A percentile compares a stretch with the other conserved stretches of the same genome.
Conservation (phyloP, 1,140 invertebrate genomes). For the Trichonephila clavipes region DNA sequence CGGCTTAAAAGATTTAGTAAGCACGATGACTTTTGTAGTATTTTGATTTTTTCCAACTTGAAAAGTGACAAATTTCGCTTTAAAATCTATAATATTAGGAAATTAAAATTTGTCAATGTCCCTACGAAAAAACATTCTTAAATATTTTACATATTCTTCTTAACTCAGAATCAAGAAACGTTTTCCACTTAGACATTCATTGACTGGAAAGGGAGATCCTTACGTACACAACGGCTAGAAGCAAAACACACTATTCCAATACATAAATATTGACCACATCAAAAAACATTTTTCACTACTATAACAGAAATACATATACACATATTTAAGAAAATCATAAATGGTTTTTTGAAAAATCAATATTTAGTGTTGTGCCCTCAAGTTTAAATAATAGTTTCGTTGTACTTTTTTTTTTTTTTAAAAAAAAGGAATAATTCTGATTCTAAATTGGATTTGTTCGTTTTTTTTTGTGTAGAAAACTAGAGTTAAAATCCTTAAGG, state of each 20-base stretch:
- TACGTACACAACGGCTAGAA: background rate
- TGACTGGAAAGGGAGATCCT: too few relatives aligned
- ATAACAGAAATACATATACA: background rate
- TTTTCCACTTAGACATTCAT: too few relatives aligned
- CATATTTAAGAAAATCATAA: background rate
- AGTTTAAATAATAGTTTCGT: constrained; percentile 21
- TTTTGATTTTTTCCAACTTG: too few relatives aligned
- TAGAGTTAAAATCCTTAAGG: background rate
- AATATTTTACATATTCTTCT: too few relatives aligned
- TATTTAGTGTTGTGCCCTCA: constrained; percentile 31
- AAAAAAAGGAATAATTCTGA: background rate
- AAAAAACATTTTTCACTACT: background rate
- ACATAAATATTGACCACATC: background rate
- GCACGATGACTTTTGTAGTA: too few relatives aligned
- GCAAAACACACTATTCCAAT: background rate
- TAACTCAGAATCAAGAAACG: too few relatives aligned
- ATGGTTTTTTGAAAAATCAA: background rate
- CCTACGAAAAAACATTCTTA: too few relatives aligned
- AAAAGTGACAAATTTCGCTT: too few relatives aligned
- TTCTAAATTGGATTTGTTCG: constrained; percentile 46
- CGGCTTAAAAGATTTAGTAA: too few relatives aligned
- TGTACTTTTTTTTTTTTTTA: constrained; percentile 28
- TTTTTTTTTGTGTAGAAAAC: background rate
- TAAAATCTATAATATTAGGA: too few relatives aligned
- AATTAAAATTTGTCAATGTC: too few relatives aligned